These are phyloP conservation scores for Donacobius atricapilla DNA, from an alignment of 2,113 vertebrate species.

Conservation along the genomic window DNA sequence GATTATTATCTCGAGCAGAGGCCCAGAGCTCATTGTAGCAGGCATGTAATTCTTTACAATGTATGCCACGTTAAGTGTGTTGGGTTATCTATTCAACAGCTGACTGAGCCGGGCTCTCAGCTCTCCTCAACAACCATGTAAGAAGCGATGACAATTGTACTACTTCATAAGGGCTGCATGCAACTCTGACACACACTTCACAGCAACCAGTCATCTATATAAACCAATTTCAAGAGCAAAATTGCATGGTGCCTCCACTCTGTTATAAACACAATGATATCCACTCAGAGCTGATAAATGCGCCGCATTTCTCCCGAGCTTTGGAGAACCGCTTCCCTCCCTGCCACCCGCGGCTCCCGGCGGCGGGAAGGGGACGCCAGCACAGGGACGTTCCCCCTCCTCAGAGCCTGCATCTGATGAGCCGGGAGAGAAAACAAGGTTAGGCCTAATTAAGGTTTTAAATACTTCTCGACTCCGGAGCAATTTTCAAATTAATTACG, in stretches of 20 bases:
- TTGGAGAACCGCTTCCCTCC: slow-evolving; percentile 57
- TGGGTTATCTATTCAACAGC: slow-evolving; percentile 95
- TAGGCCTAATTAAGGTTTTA: slow-evolving; percentile 66
- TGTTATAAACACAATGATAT: slow-evolving; percentile 83
- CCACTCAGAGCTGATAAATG: slow-evolving; percentile 83
- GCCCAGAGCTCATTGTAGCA: slow-evolving; percentile 84
- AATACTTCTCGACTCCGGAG: slow-evolving; percentile 57
- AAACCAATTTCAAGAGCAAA: slow-evolving; percentile 90
- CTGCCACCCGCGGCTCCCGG: not conserved
- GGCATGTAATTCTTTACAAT: slow-evolving; percentile 91
- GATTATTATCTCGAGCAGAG: slow-evolving; percentile 95
- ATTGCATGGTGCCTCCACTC: slow-evolving; percentile 86
- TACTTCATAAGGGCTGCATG: slow-evolving; percentile 82
- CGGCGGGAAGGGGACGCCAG: not conserved
- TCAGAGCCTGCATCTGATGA: not conserved
- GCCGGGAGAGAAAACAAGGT: slow-evolving; percentile 51
- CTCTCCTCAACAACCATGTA: slow-evolving; percentile 85
- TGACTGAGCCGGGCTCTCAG: slow-evolving; percentile 84
- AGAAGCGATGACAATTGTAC: slow-evolving; percentile 82
- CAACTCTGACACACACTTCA: slow-evolving; percentile 86
- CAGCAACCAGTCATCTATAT: slow-evolving; percentile 89
- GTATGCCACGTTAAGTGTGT: slow-evolving; percentile 89
- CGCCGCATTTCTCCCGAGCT: slow-evolving; percentile 71
- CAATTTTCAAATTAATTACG: slow-evolving; percentile 74
- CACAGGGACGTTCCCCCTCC: not conserved